These are phyloP conservation scores for Syrphus vitripennis DNA, from an alignment of 2,888 invertebrate genomes.

Conservation along the genomic window DNA sequence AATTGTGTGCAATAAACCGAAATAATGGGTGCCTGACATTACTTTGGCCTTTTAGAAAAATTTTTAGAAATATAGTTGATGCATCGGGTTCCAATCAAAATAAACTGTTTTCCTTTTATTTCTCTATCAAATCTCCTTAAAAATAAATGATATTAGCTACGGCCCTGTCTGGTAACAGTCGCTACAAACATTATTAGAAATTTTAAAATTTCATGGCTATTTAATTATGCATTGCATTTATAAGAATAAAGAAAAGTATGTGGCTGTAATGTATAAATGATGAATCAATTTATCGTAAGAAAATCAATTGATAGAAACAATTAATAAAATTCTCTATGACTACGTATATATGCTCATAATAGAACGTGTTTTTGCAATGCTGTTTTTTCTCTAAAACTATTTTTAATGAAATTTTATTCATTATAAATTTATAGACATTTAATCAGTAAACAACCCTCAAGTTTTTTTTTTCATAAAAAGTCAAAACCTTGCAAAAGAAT, in stretches of 20 bases:
- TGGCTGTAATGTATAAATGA: too few species aligned
- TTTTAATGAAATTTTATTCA: neutral
- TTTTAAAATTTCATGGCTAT: constrained; percentile 2
- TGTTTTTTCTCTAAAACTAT: neutral
- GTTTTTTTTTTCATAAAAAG: neutral
- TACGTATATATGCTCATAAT: too few species aligned
- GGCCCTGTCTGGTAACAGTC: neutral
- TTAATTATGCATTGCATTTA: neutral
- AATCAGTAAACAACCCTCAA: constrained; percentile 23
- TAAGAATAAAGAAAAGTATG: neutral
- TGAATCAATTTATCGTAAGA: neutral
- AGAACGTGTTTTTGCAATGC: neutral
- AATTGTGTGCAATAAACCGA: too few species aligned
- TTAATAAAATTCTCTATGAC: neutral
- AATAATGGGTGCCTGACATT: too few species aligned
- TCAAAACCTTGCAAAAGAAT: neutral
- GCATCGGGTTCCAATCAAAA: too few species aligned
- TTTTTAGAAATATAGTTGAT: too few species aligned
- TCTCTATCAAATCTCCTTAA: too few species aligned
- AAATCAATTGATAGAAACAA: neutral
- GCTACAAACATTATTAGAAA: neutral
- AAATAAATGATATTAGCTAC: neutral
- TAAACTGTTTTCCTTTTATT: too few species aligned
- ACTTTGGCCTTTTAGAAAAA: too few species aligned
- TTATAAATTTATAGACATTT: constrained; percentile 11